Percentiles rank a stretch among this genome's conserved stretches.
phyloP scores from a whole-genome alignment of 2,888 invertebrate genomes.

The Leptogaster cylindrica region DNA sequence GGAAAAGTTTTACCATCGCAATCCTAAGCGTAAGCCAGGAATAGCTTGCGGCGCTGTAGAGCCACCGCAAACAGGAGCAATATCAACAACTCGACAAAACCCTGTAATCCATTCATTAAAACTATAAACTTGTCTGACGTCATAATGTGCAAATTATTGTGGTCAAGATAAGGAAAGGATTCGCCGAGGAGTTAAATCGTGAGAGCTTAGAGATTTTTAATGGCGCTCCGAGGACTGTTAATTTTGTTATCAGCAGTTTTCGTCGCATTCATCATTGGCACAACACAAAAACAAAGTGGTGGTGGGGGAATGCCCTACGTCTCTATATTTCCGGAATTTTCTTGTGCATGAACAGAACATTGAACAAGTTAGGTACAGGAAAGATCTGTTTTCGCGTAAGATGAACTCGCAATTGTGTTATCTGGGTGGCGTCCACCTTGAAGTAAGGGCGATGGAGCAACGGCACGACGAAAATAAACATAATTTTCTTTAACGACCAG shows the following conservation, averaged over 20 bases:
- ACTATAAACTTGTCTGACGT: slow-evolving; percentile 38
- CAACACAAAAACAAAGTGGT: slow-evolving; percentile 14
- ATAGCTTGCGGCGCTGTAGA: slow-evolving; percentile 3
- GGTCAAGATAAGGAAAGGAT: slow-evolving; percentile 39
- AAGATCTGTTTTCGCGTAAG: slow-evolving; percentile 29
- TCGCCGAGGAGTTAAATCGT: slow-evolving; percentile 10
- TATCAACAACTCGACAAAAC: not conserved
- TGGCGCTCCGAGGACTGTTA: slow-evolving; percentile 21
- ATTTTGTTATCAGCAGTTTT: slow-evolving; percentile 41
- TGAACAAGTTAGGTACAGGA: too few species aligned
- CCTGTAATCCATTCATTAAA: slow-evolving; percentile 33
- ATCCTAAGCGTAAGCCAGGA: slow-evolving; percentile 15
- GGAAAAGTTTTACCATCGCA: slow-evolving; percentile 35
- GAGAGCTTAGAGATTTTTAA: slow-evolving; percentile 22
- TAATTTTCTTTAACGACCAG: slow-evolving; percentile 45
- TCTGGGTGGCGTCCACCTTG: slow-evolving; percentile 14
- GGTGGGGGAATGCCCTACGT: not conserved
- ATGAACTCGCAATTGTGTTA: slow-evolving; percentile 39
- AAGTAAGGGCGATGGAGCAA: slow-evolving; percentile 8
- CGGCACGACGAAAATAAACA: slow-evolving; percentile 43
- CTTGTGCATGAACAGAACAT: slow-evolving; percentile 40
- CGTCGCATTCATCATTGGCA: slow-evolving; percentile 41
- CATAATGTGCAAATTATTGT: slow-evolving; percentile 39
- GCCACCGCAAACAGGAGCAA: slow-evolving; percentile 6
- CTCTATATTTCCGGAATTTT: slow-evolving; percentile 4